Evolutionary conservation across 2,797 vertebrate species (phyloP), one percentile per base, ranked within the genome.

Genomic region (Mormyrus proboscirostris): DNA sequence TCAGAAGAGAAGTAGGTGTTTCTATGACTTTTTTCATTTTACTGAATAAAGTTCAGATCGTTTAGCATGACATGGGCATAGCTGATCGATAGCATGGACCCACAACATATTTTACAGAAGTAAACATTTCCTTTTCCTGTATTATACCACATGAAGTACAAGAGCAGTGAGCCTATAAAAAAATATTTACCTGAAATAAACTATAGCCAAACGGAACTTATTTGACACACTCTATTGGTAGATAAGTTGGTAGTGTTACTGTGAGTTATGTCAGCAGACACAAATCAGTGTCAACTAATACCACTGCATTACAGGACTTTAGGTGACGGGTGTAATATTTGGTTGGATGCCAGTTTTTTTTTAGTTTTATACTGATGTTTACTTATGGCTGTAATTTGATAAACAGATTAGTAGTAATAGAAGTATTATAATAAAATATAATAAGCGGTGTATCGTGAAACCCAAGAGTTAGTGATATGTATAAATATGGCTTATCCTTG

Each of bases 1-100:
- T 99, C 51, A 94, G 96, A 2, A 94, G 95, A 90, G 97, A 97
- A 97, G 98, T 98, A 93, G 95, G 87, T 89, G 49, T 86, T 41
- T 69, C 57, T 29, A 2, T 25, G 44, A 84, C n/a, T 25, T 84
- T 84, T 50, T 22, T 44, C 41, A 49, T 49, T 22, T 84, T 50
- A 6, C 41, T 2, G n/a, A 49, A 25, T 84, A 12, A 22, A 22
- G 19, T 49, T 50, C 9, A 29, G 19, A 22, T 50, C 82, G 1
- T n/a, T 79, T 44, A n/a, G n/a, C 19, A 51, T 10, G 38, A 49
- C 6, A 22, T 22, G 79, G 79, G 14, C 41, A 49, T 49, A 47
- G 41, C 33, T 83, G 38, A 22, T 44, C 73, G 12, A 79, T 5
- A 12, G 41, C 73, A 44, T 2, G 3, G 12, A 79, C 4, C 38